Evolutionary conservation across 2,888 invertebrate genomes (phyloP).

Genomic region (Epistrophe eligans): DNA sequence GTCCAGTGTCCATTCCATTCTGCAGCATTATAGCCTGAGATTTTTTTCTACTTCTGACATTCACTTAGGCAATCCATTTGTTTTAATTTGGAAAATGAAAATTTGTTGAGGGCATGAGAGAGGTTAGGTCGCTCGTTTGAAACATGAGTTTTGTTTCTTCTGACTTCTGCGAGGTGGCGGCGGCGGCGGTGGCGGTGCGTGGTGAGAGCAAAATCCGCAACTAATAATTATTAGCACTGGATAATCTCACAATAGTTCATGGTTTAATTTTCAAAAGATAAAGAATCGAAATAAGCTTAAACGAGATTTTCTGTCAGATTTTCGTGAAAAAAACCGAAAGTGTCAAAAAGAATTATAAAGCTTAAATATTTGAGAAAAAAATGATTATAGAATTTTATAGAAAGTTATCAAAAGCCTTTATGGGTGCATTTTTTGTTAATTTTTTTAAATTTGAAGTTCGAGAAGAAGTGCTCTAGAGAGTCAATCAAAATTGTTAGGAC

Average conservation of each 20-base stretch:
- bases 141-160: slow-evolving; percentile 8
- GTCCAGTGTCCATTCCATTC: neutral
- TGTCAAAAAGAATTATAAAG: too few species aligned
- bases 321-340: neutral
- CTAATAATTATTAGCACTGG: neutral
- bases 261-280: neutral
- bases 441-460: too few species aligned
- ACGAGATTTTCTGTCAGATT: neutral
- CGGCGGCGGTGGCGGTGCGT: too few species aligned
- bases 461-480: too few species aligned
- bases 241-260: neutral
- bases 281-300: neutral
- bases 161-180: neutral
- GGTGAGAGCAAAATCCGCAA: neutral
- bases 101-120: slow-evolving; percentile 28
- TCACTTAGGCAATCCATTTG: slow-evolving; percentile 54
- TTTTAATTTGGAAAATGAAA: slow-evolving; percentile 50
- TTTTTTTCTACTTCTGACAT: slow-evolving; percentile 23
- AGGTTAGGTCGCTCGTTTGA: neutral
- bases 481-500: too few species aligned
- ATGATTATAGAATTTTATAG: too few species aligned
- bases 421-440: too few species aligned
- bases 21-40: neutral
- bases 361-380: too few species aligned
- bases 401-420: too few species aligned